Base-by-base conservation (phyloP, 2,888 invertebrate species). In the Cheilosia scutellata region DNA sequence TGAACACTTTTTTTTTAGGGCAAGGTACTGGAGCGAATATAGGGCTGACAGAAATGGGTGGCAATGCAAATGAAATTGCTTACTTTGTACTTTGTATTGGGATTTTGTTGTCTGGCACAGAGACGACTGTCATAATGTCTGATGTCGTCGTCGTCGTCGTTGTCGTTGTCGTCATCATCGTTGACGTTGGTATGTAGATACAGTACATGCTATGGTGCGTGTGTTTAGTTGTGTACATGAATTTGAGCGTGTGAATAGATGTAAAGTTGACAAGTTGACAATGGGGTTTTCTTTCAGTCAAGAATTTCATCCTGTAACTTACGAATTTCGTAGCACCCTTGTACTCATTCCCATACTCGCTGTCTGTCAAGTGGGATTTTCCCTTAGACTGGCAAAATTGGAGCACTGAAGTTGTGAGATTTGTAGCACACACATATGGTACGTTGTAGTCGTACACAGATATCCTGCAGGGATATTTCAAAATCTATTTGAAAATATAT, bases 91-190 rank as follows among this genome's bases (percentile, higher is more conserved):
- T 86, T 80, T 82, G 82, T 77, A 86, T 86, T 82, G 86, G 86
- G 86, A 86, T 86, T 82, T 86, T 86, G 86, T 86, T 82, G 86
- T 82, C 86, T 86, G 82, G 86, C 76, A 76, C 71, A 82, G 86
- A 86, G 86, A 71, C 82, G 86, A 86, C 76, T 86, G 86, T 86
- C 86, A 86, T 86, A 86, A 86, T 82, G 86, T 82, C 86, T 86
- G 82, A 86, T 86, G 83, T 78, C 83, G 82, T 76, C 63, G 53
- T 74, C 55, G 77, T 44, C 47, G 65, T 75, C 27, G 62, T 16
- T 78, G 82, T 79, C 86, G 83, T 74, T 78, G 82, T 79, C 86
- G 83, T 74, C 68, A 53, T 77, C 58, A 70, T 33, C 71, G 71
- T 71, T 53, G 62, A 49, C 78, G 70, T 84, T 84, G 60, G 65